These are phyloP conservation scores for Seira sanloemensis DNA, from an alignment of 2,888 invertebrate species.

Conservation along the genomic window DNA sequence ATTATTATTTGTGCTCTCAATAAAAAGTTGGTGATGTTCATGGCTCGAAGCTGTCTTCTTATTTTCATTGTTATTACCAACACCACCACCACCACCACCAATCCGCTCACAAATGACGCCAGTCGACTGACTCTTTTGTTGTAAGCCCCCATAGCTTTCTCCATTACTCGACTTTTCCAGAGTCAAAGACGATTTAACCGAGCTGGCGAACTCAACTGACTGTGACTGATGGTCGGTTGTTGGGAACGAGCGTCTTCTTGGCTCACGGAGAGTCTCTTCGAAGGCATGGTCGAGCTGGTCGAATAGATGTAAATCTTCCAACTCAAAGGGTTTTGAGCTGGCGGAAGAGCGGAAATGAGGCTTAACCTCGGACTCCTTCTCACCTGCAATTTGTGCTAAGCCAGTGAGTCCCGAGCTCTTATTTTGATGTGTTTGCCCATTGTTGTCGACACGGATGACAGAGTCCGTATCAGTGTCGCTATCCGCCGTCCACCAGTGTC, in stretches of 20 bases:
- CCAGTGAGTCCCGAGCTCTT: background rate
- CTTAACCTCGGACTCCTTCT: constrained; percentile 63
- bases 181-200: background rate
- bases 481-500: constrained; percentile 74
- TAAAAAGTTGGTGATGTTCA: constrained; percentile 33
- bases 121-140: background rate
- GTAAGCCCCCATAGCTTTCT: background rate
- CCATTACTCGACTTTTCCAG: background rate
- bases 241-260: constrained; percentile 57
- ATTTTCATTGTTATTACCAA: constrained; percentile 17
- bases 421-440: constrained; percentile 31
- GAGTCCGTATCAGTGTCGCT: constrained; percentile 74
- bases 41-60: constrained; percentile 31
- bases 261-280: constrained; percentile 72
- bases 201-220: constrained; percentile 62
- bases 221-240: constrained; percentile 65
- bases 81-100: background rate
- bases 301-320: constrained; percentile 72
- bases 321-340: constrained; percentile 72
- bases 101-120: constrained; percentile 25
- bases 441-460: constrained; percentile 71
- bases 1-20: constrained; percentile 54
- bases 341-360: constrained; percentile 71
- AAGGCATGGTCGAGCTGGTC: constrained; percentile 73
- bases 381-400: constrained; percentile 41